Evolutionary conservation across 2,888 invertebrate genomes (phyloP), one percentile per base, ranked within the genome.

Genomic region (Dromius quadrimaculatus): DNA sequence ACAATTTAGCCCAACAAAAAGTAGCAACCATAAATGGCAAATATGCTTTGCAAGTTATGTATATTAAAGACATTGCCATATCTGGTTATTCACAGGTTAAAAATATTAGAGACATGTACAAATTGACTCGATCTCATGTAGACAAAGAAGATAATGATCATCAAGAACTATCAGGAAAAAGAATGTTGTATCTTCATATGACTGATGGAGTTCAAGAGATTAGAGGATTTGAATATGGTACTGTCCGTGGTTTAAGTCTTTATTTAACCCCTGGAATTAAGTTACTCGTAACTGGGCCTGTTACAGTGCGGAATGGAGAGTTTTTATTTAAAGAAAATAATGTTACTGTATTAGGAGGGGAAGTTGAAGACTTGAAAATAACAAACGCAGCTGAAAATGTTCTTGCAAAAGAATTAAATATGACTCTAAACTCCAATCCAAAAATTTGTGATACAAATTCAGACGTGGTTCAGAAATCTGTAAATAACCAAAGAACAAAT

Each of bases 191-290:
- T 77, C 77, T 94, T 64, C 85, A 84, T 71, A 79, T 94, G 73
- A 92, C 92, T 2, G 94, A 94, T 84, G 94, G 94, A 9, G 83
- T 86, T 0, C 90, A 90, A 79, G 85, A 88, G 74, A 80, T 93
- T 34, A 83, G 85, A 65, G 93, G 87, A 0, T 89, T 93, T 77
- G 94, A 94, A 79, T 90, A 91, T 77, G 85, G 82, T 74, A 85
- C 87, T 0, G 86, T 90, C 81, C 80, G 84, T 59, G 84, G 84
- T 74, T 79, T 90, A 23, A 85, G 84, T 76, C 84, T 86, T 76
- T 86, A 86, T 72, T 83, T 87, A 63, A 81, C 82, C 15, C 90
- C 90, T 0, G 90, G 90, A 0, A 85, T 85, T 69, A 89, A 92
- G 84, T 76, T 90, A 17, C 82, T 89, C 74, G 82, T 93, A 9